phyloP scores from a whole-genome alignment of 92 coral and sea anemone genomes.

The Actinostola sp. region DNA sequence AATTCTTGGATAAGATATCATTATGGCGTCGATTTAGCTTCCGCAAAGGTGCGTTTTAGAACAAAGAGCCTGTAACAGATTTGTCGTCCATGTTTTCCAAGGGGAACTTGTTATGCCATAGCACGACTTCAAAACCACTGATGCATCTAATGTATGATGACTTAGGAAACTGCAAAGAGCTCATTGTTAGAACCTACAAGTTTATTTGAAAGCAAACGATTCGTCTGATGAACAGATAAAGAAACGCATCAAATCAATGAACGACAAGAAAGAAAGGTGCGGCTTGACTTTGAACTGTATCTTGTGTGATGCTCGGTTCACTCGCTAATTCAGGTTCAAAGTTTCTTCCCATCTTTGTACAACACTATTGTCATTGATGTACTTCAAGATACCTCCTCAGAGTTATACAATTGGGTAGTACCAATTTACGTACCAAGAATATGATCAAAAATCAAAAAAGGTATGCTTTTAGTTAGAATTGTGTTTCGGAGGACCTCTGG shows the following conservation, averaged over 20 bases:
- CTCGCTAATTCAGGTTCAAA: not conserved
- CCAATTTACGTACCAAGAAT: too few species aligned
- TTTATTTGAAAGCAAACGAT: slow-evolving; percentile 8
- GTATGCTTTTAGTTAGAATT: too few species aligned
- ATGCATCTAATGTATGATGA: not conserved
- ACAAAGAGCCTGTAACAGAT: not conserved
- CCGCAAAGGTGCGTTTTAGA: not conserved
- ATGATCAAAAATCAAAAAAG: too few species aligned
- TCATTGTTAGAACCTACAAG: not conserved
- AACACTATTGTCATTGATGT: too few species aligned
- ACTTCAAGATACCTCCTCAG: not conserved
- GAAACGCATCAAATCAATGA: slow-evolving; percentile 3
- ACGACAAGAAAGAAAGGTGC: slow-evolving; percentile 28
- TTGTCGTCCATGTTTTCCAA: not conserved
- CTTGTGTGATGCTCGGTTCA: not conserved
- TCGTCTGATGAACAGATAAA: slow-evolving; percentile 38
- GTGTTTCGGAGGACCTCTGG: too few species aligned
- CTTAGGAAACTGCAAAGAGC: not conserved
- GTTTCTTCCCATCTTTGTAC: not conserved
- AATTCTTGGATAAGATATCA: not conserved
- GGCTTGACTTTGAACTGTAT: slow-evolving; percentile 12
- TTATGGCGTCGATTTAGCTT: not conserved
- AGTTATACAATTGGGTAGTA: too few species aligned
- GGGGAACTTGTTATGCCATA: not conserved
- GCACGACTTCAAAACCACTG: not conserved